phyloP scores from a whole-genome alignment of 2,113 vertebrate genomes.

The Sturnira hondurensis region DNA sequence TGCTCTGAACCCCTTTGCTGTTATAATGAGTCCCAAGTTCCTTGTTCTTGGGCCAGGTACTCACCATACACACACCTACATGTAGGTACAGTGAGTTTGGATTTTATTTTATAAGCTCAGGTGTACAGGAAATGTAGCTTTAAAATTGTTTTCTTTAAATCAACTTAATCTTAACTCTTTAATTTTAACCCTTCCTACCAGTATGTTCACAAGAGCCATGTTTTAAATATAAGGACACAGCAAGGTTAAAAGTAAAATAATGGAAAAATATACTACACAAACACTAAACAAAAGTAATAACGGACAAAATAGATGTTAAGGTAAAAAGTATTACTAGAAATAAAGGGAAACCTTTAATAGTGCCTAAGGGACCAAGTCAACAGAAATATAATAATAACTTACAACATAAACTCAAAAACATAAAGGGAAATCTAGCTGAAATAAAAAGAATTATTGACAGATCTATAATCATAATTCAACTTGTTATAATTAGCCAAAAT shows the following conservation, averaged over 20 bases:
- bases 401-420: neutral
- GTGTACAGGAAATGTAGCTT: slow-evolving; percentile 50
- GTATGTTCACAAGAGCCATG: neutral
- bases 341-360: neutral
- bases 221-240: neutral
- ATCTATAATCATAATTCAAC: neutral
- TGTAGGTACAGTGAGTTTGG: neutral
- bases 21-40: slow-evolving; percentile 23
- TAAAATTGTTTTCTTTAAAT: slow-evolving; percentile 27
- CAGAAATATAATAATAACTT: neutral
- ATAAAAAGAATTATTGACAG: neutral
- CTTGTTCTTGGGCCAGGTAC: neutral
- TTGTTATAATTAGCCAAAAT: neutral
- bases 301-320: neutral
- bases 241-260: neutral
- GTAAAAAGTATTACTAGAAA: neutral
- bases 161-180: slow-evolving; percentile 15
- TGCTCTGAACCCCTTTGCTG: neutral
- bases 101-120: slow-evolving; percentile 55
- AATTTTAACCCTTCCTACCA: neutral
- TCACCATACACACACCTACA: neutral
- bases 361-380: neutral
- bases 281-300: neutral
- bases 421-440: neutral
- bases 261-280: neutral